Base-by-base conservation (phyloP, 2,888 invertebrate genomes). In the Prosapia bicincta region DNA sequence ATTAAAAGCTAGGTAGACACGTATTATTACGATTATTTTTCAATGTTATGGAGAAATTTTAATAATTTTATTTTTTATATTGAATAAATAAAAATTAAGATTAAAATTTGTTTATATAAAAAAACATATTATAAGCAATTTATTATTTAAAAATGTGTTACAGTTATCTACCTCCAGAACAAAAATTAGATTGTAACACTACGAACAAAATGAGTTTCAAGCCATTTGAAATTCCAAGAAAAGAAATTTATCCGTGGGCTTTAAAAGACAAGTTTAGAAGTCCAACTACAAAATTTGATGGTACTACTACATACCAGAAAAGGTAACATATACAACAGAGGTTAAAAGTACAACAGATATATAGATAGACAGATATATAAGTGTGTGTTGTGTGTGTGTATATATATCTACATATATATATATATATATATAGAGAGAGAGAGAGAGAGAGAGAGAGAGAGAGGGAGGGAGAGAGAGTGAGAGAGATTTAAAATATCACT, bases 121-220 rank as follows among this genome's bases (percentile, higher is more conserved):
- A 23, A 32, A 28, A 10, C 3, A 70, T 24, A 15, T 6, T 6
- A 30, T 30, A 30, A 30, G 9, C 9, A 5, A 30, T 30, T n/a
- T 70, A 7, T 30, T 20, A 6, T 70, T 13, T 20, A 5, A n/a
- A n/a, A n/a, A n/a, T n/a, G n/a, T n/a, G 3, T 54, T 54, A 5
- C 54, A 80, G 80, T 32, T 80, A 78, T 66, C n/a, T 78, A 26
- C 78, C 80, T 23, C 79, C 80, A 13, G 72, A 76, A 9, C 67
- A 77, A 38, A 85, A 85, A 72, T 76, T 85, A 9, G 84, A 84
- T 2, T 78, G 75, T 3, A 83, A 84, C 1, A 85, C 85, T 0
- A 78, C 84, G 15, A 85, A 84, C 65, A 84, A 84, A 77, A 77
- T 85, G 43, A 85, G 85, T 3, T 85, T 83, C 78, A 83, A 82